These are phyloP conservation scores for Pseudomyrmex sp. DNA, from an alignment of 1,140 invertebrate genomes.

Conservation along the genomic window DNA sequence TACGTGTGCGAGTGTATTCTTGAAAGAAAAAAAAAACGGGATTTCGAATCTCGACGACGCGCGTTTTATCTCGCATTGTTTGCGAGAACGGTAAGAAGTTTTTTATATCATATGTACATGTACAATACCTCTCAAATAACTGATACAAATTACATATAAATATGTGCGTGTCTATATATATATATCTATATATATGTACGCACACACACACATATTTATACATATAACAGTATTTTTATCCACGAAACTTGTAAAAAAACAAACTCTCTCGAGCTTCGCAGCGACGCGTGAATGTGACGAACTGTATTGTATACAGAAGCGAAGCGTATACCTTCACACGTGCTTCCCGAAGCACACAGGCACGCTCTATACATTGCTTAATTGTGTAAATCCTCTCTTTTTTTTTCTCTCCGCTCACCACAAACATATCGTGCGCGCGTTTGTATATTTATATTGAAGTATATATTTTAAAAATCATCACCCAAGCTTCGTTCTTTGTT, in stretches of 20 bases:
- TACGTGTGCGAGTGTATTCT: not conserved
- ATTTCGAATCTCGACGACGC: constrained; percentile 25
- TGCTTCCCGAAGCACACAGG: constrained; percentile 32
- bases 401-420: not conserved
- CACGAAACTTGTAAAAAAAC: constrained; percentile 68
- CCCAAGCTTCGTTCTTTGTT: constrained; percentile 24
- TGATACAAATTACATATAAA: constrained; percentile 53
- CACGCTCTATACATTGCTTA: constrained; percentile 26
- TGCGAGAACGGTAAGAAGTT: constrained; percentile 19
- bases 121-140: constrained; percentile 47
- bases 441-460: constrained; percentile 29
- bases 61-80: constrained; percentile 2
- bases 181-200: constrained; percentile 23
- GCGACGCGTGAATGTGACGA: constrained; percentile 34
- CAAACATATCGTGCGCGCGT: constrained; percentile 27
- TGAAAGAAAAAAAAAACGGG: not conserved
- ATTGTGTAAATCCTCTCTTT: constrained; percentile 13
- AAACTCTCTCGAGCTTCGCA: constrained; percentile 63
- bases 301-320: constrained; percentile 19
- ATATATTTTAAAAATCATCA: constrained; percentile 20
- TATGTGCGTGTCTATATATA: constrained; percentile 15
- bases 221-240: constrained; percentile 60
- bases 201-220: constrained; percentile 50
- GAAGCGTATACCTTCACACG: constrained; percentile 25
- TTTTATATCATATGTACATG: constrained; percentile 36